Evolutionary conservation across 2,797 vertebrate species (phyloP).

Genomic region (Hipposideros larvatus): DNA sequence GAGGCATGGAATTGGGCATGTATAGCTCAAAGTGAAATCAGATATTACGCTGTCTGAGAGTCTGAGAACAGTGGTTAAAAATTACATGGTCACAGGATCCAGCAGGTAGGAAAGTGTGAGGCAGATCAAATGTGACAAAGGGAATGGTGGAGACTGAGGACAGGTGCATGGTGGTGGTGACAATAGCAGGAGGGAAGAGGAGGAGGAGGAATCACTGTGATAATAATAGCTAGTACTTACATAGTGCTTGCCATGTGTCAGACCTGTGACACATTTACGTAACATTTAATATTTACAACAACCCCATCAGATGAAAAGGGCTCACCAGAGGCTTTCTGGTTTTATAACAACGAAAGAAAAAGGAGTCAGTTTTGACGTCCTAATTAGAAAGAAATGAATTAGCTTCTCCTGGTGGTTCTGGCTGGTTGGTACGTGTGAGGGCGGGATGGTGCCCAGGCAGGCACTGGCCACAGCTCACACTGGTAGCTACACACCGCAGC

Average conservation of each 20-base stretch:
- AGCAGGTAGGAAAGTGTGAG: background rate
- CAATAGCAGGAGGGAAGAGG: fast-evolving
- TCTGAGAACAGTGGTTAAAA: background rate
- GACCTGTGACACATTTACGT: fast-evolving
- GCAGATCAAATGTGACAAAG: background rate
- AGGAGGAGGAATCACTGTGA: fast-evolving
- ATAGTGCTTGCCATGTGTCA: fast-evolving
- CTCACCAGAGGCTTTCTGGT: background rate
- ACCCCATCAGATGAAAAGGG: background rate
- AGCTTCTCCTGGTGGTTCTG: fast-evolving
- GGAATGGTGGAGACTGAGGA: background rate
- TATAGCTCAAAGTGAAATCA: background rate
- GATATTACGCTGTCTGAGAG: background rate
- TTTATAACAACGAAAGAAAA: background rate
- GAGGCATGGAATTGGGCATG: background rate
- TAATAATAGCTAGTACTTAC: fast-evolving
- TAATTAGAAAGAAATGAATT: background rate
- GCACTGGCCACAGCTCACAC: fast-evolving
- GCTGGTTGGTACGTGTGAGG: fast-evolving
- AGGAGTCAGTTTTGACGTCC: background rate
- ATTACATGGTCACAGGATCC: background rate
- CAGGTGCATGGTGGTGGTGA: fast-evolving
- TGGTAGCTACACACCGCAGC: fast-evolving
- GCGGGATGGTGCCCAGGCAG: background rate
- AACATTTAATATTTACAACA: background rate